Base-by-base conservation (phyloP, 2,888 invertebrate species). In the Eudasyphora cyanicolor region DNA sequence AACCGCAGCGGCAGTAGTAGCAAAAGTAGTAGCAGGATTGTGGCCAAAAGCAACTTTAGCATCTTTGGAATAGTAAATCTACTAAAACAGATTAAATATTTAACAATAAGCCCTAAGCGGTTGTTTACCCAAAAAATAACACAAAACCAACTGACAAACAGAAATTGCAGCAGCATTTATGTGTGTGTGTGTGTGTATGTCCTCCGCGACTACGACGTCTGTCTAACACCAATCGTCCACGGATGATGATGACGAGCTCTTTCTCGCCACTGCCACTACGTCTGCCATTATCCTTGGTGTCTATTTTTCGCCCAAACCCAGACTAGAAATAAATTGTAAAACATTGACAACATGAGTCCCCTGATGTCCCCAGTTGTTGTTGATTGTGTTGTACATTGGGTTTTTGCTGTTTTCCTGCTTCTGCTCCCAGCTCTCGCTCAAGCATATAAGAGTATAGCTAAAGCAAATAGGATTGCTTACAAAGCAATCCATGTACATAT, bases 31-130 rank as follows among this genome's bases (percentile, higher is more conserved):
- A 64, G 35, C 10, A 7, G 6, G 51, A 71, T 54, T 21, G 51
- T 71, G 71, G 71, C 19, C 54, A 32, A 54, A 17, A 17, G 29
- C 21, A 32, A 62, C 12, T 38, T 17, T 19, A 64, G 3, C 64
- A 21, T 64, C 64, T 64, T n/a, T 60, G 32, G 19, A 29, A n/a
- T n/a, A 24, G 64, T 64, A 38, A 64, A 17, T 35, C 64, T 35
- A 38, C 64, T 35, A 69, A 79, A 76, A 57, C 42, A 57, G 38
- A 79, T 82, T 76, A 79, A 79, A 79, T 79, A 76, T 79, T 82
- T 82, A 82, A 82, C 73, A 73, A 76, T 29, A 54, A 79, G 78
- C 79, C 79, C 73, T 19, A 79, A 73, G 82, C 82, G 76, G 67
- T 71, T 79, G 75, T 76, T 82, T 76, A 57, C 71, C 71, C 45